A percentile compares a stretch with the other conserved stretches of the same genome.
These are phyloP conservation scores for Lithophane semibrunnea DNA, from an alignment of 2,888 invertebrate genomes.

Conservation along the genomic window DNA sequence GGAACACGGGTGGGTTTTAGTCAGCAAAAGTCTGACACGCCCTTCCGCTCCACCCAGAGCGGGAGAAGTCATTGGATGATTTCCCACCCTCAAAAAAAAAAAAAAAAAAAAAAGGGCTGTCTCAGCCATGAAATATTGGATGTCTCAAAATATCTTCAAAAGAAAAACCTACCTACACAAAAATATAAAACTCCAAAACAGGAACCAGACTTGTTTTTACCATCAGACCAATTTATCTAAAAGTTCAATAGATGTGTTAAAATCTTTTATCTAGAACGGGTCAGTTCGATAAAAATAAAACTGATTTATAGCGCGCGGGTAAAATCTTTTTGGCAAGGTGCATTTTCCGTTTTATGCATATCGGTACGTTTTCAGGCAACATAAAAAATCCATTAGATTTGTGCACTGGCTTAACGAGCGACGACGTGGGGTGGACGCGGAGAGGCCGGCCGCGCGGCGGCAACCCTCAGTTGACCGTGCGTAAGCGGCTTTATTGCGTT, in stretches of 20 bases:
- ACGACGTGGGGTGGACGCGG: constrained; percentile 62
- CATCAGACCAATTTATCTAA: constrained; percentile 42
- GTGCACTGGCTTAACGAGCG: constrained; percentile 79
- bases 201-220: constrained; percentile 22
- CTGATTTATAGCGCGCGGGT: constrained; percentile 71
- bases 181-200: constrained; percentile 9
- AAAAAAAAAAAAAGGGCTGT: no score
- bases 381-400: constrained; percentile 87
- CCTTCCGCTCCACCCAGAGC: no score
- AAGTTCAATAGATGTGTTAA: constrained; percentile 46
- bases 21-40: no score
- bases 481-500: constrained; percentile 81
- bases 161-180: not conserved
- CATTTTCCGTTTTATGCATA: constrained; percentile 81
- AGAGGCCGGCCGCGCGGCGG: constrained; percentile 54
- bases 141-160: not conserved
- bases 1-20: no score
- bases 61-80: no score
- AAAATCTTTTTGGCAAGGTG: constrained; percentile 81
- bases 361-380: constrained; percentile 79
- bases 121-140: not conserved
- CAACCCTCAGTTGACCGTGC: constrained; percentile 77
- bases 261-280: constrained; percentile 60
- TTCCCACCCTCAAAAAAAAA: no score
- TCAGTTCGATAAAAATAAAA: constrained; percentile 74